phyloP scores from a whole-genome alignment of 2,113 vertebrate genomes.

The Tursiops truncatus region DNA sequence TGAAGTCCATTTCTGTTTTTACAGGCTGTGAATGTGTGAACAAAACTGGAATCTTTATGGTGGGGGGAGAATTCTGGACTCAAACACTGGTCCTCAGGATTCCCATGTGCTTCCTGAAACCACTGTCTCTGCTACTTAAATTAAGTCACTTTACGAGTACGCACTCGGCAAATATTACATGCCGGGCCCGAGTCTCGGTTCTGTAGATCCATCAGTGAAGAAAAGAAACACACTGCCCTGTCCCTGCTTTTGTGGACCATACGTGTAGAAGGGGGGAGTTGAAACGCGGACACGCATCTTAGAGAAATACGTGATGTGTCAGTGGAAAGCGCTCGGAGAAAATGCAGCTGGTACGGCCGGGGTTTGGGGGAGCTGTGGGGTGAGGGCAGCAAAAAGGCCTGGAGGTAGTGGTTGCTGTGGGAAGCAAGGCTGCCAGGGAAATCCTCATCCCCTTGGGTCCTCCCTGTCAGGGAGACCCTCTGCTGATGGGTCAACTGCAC shows the following conservation, averaged over 20 bases:
- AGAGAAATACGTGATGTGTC: not conserved
- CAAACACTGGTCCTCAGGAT: not conserved
- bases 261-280: not conserved
- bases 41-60: not conserved
- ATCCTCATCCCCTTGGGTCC: not conserved
- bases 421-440: not conserved
- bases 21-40: not conserved
- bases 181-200: not conserved
- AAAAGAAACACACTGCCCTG: not conserved
- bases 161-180: not conserved
- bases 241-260: not conserved
- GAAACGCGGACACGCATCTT: not conserved
- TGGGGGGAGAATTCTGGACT: not conserved
- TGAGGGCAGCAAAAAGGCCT: not conserved
- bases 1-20: not conserved
- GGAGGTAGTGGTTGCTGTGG: not conserved
- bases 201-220: not conserved
- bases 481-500: conserved; percentile 45
- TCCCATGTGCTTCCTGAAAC: conserved; percentile 41
- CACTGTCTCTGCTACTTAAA: conserved; percentile 32
- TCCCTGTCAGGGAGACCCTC: not conserved
- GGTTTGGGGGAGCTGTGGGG: not conserved
- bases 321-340: not conserved
- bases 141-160: not conserved
- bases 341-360: not conserved